Base-by-base conservation (phyloP, 1,140 invertebrate genomes). In the Vollenhovia emeryi region DNA sequence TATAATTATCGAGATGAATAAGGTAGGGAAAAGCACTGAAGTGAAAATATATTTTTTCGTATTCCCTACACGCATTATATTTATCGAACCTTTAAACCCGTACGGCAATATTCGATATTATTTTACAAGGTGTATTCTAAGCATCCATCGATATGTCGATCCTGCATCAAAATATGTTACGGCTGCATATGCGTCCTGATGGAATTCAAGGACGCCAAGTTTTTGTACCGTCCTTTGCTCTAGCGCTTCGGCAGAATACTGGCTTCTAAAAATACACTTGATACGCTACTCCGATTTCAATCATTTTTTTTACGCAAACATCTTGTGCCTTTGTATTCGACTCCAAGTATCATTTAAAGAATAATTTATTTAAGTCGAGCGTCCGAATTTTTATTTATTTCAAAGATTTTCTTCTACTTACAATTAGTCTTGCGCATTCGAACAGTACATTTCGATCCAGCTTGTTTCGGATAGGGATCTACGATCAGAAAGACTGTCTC, bases 1-100 rank as follows among this genome's bases (percentile, higher is more conserved):
- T 40, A 27, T 57, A 57, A 40, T 36, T 36, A 64, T 18, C 0
- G 3, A 50, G 13, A 8, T 52, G 24, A 66, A n/a, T 18, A 30
- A 24, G n/a, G 4, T 4, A 66, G 33, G 24, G 21, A 13, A 59
- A n/a, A 30, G 30, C 45, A 62, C 30, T 45, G 33, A 79, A 52
- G 50, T 50, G 4, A 4, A 18, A 36, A 66, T 52, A 36, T 68
- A 50, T 68, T 52, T 68, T 78, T 78, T 79, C 15, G 36, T 68
- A 68, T 79, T 52, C 62, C 66, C n/a, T 48, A 76, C 5, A 48
- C 21, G 21, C 18, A 21, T 27, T 13, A 18, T 48, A 64, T 62
- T n/a, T 75, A 15, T 33, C 13, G 1, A 36, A n/a, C 48, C 48
- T 50, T 48, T 48, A 36, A 66, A 62, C 3, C 6, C 9, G 36